These are phyloP conservation scores for Aphelenchoides avenae DNA, from an alignment of 1,140 invertebrate genomes.

Conservation along the genomic window DNA sequence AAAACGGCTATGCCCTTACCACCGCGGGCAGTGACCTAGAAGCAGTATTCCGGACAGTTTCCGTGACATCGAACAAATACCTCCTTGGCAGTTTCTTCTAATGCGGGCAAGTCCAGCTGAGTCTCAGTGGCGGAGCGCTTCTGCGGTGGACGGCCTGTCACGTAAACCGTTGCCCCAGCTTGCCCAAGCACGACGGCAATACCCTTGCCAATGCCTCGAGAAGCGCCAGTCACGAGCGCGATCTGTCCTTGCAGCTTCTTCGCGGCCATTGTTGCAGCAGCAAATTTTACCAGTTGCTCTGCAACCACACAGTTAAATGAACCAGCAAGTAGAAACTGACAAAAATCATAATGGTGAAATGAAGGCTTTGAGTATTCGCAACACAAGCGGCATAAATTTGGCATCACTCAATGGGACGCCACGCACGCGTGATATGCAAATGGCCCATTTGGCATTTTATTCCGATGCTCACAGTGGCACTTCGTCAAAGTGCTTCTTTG, in stretches of 20 bases:
- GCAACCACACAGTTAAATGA: too few species aligned
- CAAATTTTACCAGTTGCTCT: too few species aligned
- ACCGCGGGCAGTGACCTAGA: constrained; percentile 47
- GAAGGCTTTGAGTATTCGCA: too few species aligned
- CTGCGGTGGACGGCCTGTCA: constrained; percentile 53
- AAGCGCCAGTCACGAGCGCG: constrained; percentile 61
- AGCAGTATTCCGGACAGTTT: background rate
- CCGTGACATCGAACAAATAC: background rate
- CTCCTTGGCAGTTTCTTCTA: constrained; percentile 24
- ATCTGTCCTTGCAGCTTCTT: constrained; percentile 55
- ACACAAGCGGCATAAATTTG: too few species aligned
- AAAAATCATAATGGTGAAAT: too few species aligned
- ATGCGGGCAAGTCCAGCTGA: background rate
- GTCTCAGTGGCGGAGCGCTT: constrained; percentile 18
- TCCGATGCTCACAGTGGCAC: too few species aligned
- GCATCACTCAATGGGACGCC: too few species aligned
- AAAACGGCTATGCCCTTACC: constrained; percentile 59
- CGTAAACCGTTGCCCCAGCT: constrained; percentile 43
- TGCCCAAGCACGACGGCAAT: constrained; percentile 16
- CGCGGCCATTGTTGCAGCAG: too few species aligned
- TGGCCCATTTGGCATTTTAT: too few species aligned
- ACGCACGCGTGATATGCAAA: too few species aligned
- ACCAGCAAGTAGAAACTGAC: too few species aligned
- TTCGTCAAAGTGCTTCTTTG: too few species aligned
- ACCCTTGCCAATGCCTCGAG: constrained; percentile 18